phyloP scores from a whole-genome alignment of 2,113 vertebrate genomes.

The Strix aluco region DNA sequence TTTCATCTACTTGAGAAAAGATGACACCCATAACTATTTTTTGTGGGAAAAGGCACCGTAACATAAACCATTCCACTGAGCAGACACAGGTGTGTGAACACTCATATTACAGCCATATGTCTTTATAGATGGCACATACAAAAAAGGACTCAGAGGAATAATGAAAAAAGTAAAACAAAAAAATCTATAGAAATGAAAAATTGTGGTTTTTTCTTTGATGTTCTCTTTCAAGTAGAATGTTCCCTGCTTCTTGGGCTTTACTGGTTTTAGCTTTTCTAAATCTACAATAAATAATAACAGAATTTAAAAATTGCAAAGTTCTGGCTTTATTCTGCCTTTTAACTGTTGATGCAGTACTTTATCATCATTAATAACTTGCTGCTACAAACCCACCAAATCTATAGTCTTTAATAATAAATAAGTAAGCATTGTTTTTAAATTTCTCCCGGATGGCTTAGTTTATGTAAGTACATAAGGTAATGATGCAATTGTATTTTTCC shows the following conservation, averaged over 20 bases:
- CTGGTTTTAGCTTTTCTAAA: not conserved
- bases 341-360: not conserved
- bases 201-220: not conserved
- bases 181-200: not conserved
- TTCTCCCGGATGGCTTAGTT: not conserved
- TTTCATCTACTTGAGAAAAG: not conserved
- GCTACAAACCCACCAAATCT: not conserved
- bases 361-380: not conserved
- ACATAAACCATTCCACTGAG: not conserved
- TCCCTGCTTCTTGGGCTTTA: not conserved
- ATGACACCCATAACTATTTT: not conserved
- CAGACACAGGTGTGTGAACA: conserved; percentile 11
- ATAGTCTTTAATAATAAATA: not conserved
- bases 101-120: not conserved
- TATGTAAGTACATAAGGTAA: not conserved
- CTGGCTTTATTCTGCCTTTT: not conserved
- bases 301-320: not conserved
- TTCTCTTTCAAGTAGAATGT: not conserved
- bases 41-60: not conserved
- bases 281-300: not conserved
- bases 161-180: not conserved
- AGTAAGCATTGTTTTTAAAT: not conserved
- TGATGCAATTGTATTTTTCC: not conserved
- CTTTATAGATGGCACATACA: not conserved
- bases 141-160: not conserved